Evolutionary conservation across 2,888 invertebrate species (phyloP), one percentile per base, ranked within the genome.

Genomic region (Drosophila infuscata): DNA sequence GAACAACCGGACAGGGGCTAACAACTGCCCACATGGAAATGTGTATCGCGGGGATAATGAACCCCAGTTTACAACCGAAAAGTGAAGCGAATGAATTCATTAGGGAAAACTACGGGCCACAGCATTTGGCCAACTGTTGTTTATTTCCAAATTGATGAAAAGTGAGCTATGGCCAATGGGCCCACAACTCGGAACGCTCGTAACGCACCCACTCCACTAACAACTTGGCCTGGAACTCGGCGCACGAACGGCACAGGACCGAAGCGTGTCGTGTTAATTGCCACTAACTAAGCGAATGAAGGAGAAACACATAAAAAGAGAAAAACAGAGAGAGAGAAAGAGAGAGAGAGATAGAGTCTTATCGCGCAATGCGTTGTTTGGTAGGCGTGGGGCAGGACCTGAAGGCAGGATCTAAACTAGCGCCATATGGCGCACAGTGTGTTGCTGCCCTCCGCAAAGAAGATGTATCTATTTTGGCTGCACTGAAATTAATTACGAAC

Each of bases 261-360:
- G 61, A 79, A 91, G 91, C 92, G 92, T 92, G 88, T 82, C 92
- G 82, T 92, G 92, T 91, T 92, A 92, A 92, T 91, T 92, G 91
- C 85, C 77, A 81, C 85, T 89, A 91, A 88, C 91, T 89, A 85
- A 83, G 82, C 76, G 12, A 60, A 54, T 46, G 57, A 43, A 7
- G 30, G 30, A 38, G n/a, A 30, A 20, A 46, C 11, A 33, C 29
- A 46, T 20, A 33, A 52, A 43, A 36, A 29, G 30, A 17, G 35
- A 30, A 3, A 30, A 3, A 25, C 3, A 25, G 25, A 25, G 25
- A 41, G 29, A 17, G 15, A 33, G 48, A 52, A 46, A 15, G 29
- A 36, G 48, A n/a, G 53, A 17, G 35, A 68, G 11, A 17, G 33
- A 15, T 30, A n/a, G 29, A 17, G n/a, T 46, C 43, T 62, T 81